These are phyloP conservation scores for Artemia sinica DNA, from an alignment of 2,888 invertebrate genomes.

Conservation along the genomic window DNA sequence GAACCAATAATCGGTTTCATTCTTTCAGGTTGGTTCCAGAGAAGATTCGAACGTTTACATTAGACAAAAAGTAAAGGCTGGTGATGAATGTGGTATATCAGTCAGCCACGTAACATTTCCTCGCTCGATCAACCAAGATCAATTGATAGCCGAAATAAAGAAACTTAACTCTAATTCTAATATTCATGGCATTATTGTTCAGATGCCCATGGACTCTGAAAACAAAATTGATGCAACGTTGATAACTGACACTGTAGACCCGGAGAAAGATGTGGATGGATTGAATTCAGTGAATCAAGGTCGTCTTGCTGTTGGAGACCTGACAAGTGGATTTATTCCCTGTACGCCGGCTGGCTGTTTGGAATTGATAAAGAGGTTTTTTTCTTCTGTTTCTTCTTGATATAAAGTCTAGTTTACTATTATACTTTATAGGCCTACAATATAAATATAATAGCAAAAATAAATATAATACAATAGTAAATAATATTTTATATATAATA, in stretches of 20 bases:
- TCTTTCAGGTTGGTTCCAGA: constrained; percentile 67
- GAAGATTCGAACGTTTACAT: constrained; percentile 98
- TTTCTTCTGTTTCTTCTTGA: too few relatives aligned
- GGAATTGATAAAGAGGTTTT: constrained; percentile 59
- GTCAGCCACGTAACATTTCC: constrained; percentile 64
- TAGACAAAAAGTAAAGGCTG: constrained; percentile 82
- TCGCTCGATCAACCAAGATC: constrained; percentile 53
- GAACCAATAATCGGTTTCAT: neutral
- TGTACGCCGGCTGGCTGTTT: constrained; percentile 93
- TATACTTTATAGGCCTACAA: neutral
- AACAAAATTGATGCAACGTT: constrained; percentile 66
- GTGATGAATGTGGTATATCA: constrained; percentile 69
- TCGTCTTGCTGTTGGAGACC: constrained; percentile 68
- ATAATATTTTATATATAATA: too few relatives aligned
- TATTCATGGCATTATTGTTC: constrained; percentile 88
- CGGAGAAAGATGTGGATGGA: constrained; percentile 87
- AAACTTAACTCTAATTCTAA: constrained; percentile 61
- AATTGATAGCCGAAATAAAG: constrained; percentile 51
- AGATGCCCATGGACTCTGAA: constrained; percentile 77
- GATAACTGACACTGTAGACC: constrained; percentile 68
- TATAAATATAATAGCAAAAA: neutral
- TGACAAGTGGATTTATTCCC: constrained; percentile 65
- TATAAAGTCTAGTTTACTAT: neutral
- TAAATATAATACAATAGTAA: too few relatives aligned
- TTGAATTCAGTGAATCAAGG: constrained; percentile 87